Evolutionary conservation across 2,888 invertebrate species (phyloP).

Genomic region (Ptilodon capucinus): DNA sequence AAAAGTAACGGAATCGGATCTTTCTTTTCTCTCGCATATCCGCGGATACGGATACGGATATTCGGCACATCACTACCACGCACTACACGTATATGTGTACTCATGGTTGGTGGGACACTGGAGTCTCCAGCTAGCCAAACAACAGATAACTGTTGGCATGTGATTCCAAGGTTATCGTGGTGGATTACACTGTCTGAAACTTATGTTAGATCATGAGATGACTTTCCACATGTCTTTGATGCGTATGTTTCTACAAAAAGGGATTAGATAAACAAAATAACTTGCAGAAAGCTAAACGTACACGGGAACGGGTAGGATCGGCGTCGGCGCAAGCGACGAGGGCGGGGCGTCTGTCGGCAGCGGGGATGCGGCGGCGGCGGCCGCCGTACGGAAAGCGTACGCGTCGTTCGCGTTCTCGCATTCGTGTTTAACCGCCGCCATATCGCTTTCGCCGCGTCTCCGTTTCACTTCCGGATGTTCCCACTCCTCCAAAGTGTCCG

Average conservation of each 20-base stretch:
- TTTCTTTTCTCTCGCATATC: no score
- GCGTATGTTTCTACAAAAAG: neutral
- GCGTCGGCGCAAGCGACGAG: slow-evolving; percentile 36
- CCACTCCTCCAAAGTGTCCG: slow-evolving; percentile 74
- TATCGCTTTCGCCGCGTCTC: slow-evolving; percentile 83
- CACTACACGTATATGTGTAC: no score
- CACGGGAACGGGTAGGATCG: slow-evolving; percentile 43
- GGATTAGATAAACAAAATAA: slow-evolving; percentile 1
- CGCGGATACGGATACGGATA: no score
- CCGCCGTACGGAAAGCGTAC: slow-evolving; percentile 85
- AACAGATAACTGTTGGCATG: no score
- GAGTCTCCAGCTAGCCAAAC: no score
- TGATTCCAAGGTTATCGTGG: no score
- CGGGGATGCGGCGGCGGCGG: slow-evolving; percentile 42
- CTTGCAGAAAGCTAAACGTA: slow-evolving; percentile 38
- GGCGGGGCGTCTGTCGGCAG: slow-evolving; percentile 26
- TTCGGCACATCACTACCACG: no score
- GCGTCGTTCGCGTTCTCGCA: slow-evolving; percentile 87
- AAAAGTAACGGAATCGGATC: no score
- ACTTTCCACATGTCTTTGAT: neutral
- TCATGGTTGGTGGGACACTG: no score
- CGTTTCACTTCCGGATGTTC: slow-evolving; percentile 74
- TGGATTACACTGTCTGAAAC: no score
- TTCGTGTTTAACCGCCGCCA: slow-evolving; percentile 87
- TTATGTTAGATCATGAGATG: no score